Evolutionary conservation across 2,113 vertebrate genomes (phyloP), one percentile per base, ranked within the genome.

Genomic region (Ceyx margarethae): DNA sequence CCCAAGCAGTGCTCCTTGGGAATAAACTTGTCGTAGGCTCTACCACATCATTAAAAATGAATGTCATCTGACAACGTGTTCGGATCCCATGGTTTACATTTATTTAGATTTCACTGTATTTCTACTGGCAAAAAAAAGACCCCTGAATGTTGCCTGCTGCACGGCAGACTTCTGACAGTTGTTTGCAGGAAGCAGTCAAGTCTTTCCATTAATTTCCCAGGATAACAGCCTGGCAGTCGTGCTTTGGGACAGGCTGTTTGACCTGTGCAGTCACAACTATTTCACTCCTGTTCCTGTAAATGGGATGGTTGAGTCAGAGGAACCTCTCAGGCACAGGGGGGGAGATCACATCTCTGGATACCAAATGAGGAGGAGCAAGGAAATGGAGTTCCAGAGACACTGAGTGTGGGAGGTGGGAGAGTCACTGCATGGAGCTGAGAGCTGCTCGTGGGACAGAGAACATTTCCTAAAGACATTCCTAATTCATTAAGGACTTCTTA

Each of bases 291-390:
- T 74, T 89, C 14, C 18, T 77, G 18, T 61, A 42, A 69, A 31
- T 33, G 13, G 13, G 9, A 2, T 57, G 40, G 19, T 11, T 76
- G n/a, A 73, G 26, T 43, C 61, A 64, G 58, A 29, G 58, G 40
- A 75, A 37, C 6, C 11, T 2, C 19, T 75, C 0, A 0, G 10
- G 6, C 68, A 6, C 1, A 37, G 1, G 22, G 21, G 26, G 13
- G 25, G 54, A 57, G 48, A 53, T 77, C 23, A 20, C 26, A 54
- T 19, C n/a, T 11, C 68, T 80, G 54, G 15, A n/a, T 28, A 28
- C 15, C 37, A 50, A 11, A 45, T 61, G 67, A 57, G 46, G 62
- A 75, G 16, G 56, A 58, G 10, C 18, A 53, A 62, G 69, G 28
- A 35, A 51, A 72, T 15, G 43, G 17, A 23, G 20, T 78, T 76